Conservation (phyloP, 2,113 vertebrate genomes). For the Cyanocitta stelleri region DNA sequence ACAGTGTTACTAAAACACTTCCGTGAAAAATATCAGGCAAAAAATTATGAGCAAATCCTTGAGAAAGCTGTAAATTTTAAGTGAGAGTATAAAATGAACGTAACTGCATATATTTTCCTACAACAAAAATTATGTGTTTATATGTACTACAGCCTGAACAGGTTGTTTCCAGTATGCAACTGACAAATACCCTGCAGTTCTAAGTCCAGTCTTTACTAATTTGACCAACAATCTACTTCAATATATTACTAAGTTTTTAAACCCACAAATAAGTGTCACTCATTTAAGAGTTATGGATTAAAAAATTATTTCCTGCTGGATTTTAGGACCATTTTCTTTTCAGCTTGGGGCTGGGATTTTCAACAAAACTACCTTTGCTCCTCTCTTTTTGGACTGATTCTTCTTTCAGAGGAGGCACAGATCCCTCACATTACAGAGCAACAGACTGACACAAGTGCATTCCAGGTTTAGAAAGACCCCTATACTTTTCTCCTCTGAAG, state of each 20-base stretch:
- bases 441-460: not conserved
- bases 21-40: not conserved
- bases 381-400: not conserved
- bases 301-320: not conserved
- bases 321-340: not conserved
- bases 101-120: not conserved
- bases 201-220: not conserved
- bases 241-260: not conserved
- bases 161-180: not conserved
- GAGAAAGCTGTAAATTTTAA: not conserved
- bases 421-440: not conserved
- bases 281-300: not conserved
- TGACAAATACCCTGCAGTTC: not conserved
- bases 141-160: not conserved
- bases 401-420: not conserved
- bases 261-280: not conserved
- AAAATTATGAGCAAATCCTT: not conserved
- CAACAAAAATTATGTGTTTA: not conserved
- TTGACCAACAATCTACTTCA: not conserved
- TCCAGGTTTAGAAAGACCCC: not conserved
- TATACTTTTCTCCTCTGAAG: not conserved
- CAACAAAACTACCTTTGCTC: not conserved
- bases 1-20: not conserved
- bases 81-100: not conserved
- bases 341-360: not conserved